phyloP scores from a whole-genome alignment of 2,888 invertebrate species.

The Leuctra nigra region DNA sequence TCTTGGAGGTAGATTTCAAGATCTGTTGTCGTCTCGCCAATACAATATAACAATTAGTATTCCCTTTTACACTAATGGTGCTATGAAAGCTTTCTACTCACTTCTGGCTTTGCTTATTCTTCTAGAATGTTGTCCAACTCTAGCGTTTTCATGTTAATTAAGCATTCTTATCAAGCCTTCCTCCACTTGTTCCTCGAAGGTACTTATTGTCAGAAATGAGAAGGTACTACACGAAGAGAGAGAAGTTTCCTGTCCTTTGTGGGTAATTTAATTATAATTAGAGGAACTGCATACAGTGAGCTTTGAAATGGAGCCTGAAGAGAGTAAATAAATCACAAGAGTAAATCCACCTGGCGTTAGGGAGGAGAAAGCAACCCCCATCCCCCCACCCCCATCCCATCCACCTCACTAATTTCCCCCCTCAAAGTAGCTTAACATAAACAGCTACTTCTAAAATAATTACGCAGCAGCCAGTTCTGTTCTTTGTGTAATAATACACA shows the following conservation, averaged over 20 bases:
- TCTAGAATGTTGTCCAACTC: no score
- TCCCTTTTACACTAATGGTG: no score
- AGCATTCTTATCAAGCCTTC: no score
- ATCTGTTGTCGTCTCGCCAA: no score
- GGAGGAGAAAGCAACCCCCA: constrained; percentile 13
- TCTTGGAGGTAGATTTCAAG: no score
- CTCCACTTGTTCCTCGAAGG: not conserved
- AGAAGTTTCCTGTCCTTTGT: constrained; percentile 27
- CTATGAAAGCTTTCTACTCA: no score
- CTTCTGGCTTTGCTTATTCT: no score
- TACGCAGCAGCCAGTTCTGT: constrained; percentile 15
- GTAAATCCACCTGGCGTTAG: constrained; percentile 24
- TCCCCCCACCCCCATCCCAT: not conserved
- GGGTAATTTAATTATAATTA: constrained; percentile 31
- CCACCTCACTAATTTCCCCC: not conserved
- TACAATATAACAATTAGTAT: no score
- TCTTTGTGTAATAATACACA: constrained; percentile 17
- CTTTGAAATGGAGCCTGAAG: constrained; percentile 31
- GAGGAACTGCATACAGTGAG: constrained; percentile 25
- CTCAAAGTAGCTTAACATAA: constrained; percentile 18
- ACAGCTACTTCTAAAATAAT: constrained; percentile 19
- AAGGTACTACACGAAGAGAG: not conserved
- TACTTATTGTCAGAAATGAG: no score
- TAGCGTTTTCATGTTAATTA: no score
- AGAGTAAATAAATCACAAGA: constrained; percentile 30